Percentiles rank a stretch among this genome's conserved stretches.
These are phyloP conservation scores for Sula dactylatra DNA, from an alignment of 2,113 vertebrate genomes.

Conservation along the genomic window DNA sequence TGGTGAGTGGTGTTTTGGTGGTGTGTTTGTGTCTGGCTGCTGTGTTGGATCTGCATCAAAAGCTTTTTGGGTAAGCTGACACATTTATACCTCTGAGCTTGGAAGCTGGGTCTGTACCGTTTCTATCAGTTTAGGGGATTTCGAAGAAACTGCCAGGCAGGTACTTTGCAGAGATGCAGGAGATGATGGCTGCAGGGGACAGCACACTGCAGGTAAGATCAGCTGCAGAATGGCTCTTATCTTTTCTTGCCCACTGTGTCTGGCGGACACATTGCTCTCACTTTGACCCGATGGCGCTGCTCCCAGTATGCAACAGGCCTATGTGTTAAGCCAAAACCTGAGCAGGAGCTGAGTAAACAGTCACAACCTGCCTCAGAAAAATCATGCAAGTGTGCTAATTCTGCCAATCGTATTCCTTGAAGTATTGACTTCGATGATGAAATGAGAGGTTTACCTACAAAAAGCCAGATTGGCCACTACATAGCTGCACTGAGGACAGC, in stretches of 20 bases:
- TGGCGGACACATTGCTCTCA: accelerated
- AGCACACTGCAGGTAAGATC: neutral
- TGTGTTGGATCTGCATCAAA: neutral
- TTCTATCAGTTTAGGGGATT: neutral
- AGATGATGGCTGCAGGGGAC: neutral
- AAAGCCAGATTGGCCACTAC: neutral
- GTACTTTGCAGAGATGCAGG: neutral
- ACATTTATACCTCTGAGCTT: neutral
- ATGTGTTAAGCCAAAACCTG: neutral
- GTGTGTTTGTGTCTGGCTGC: neutral
- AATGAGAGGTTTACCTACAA: neutral
- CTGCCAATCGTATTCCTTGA: accelerated
- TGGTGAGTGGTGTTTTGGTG: neutral
- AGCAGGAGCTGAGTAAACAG: neutral
- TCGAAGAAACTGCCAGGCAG: neutral
- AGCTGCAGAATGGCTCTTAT: neutral
- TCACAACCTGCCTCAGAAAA: neutral
- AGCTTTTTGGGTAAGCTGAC: neutral
- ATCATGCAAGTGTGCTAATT: accelerated
- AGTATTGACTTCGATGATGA: neutral
- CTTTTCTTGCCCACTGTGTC: accelerated
- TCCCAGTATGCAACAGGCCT: neutral
- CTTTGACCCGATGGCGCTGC: accelerated
- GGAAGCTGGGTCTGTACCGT: neutral
- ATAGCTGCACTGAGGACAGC: neutral